Evolutionary conservation across 2,797 vertebrate species (phyloP), one percentile per base, ranked within the genome.

Genomic region (Orestias chungarensis): DNA sequence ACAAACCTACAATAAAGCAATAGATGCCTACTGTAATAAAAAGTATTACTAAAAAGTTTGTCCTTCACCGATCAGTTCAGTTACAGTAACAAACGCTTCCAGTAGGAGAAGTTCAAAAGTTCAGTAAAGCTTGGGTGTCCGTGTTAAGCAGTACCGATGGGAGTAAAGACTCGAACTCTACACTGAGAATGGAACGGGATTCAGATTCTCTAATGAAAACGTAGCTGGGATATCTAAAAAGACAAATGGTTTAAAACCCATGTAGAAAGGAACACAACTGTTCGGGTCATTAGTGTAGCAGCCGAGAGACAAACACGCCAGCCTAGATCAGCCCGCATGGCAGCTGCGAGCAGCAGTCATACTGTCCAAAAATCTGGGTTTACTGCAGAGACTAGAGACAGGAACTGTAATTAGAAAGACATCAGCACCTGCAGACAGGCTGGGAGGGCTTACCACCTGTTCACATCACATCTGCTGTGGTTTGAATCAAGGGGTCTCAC

Each of bases 381-480:
- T 42, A 42, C 12, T 14, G 15, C 35, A 64, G 38, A n/a, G n/a
- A n/a, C 12, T 15, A 6, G 15, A 25, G 35, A 42, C 12, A 4
- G 11, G 4, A 42, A 15, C 35, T 40, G 5, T 25, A 42, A 25
- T 64, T 27, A 62, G 35, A 62, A 62, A 5, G 12, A 62, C 5
- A 15, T 64, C 38, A 42, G 59, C 23, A 25, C 18, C 38, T 25
- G 59, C 38, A 42, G 31, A 49, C 69, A 49, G 31, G 43, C 2
- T 20, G 12, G 9, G 62, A 6, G 43, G 29, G 50, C 61, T 70
- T 65, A 73, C 61, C 43, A 62, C 42, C 40, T 27, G 55, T 42
- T 68, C 62, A 67, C 64, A 59, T 81, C 72, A 79, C 79, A 82
- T 64, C 74, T 81, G 80, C 23, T 83, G n/a, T 40, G 25, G 25